Conservation (phyloP, 2,113 vertebrate genomes). For the Odontophorus gujanensis region DNA sequence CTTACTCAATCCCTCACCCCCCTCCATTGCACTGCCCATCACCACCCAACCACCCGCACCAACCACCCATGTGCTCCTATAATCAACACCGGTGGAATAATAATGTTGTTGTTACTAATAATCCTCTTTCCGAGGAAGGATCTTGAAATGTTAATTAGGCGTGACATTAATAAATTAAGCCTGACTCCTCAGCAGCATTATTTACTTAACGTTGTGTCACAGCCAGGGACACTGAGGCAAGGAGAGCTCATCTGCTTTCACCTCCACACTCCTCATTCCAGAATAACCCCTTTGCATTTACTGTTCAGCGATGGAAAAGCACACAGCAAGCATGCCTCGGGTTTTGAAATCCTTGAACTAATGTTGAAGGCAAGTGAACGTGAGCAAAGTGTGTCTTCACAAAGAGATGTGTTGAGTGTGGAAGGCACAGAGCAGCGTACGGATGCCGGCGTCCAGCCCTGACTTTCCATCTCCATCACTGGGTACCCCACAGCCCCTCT, state of each 20-base stretch:
- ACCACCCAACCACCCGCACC: not conserved
- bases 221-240: slow-evolving; percentile 44
- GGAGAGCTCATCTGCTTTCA: not conserved
- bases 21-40: not conserved
- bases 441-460: accelerated
- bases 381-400: not conserved
- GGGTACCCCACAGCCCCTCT: not conserved
- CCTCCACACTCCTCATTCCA: not conserved
- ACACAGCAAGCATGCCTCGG: not conserved
- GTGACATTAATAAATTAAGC: slow-evolving; percentile 22
- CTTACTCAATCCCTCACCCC: not conserved
- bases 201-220: not conserved
- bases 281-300: not conserved
- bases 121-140: slow-evolving; percentile 23
- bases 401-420: not conserved
- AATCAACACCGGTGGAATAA: not conserved
- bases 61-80: not conserved
- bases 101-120: not conserved
- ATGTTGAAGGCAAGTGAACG: not conserved
- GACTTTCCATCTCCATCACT: not conserved
- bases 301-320: not conserved
- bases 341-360: not conserved
- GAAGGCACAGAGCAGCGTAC: accelerated
- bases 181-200: not conserved
- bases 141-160: not conserved